Conservation (phyloP, 2,888 invertebrate species). For the Agrochola lychnidis region DNA sequence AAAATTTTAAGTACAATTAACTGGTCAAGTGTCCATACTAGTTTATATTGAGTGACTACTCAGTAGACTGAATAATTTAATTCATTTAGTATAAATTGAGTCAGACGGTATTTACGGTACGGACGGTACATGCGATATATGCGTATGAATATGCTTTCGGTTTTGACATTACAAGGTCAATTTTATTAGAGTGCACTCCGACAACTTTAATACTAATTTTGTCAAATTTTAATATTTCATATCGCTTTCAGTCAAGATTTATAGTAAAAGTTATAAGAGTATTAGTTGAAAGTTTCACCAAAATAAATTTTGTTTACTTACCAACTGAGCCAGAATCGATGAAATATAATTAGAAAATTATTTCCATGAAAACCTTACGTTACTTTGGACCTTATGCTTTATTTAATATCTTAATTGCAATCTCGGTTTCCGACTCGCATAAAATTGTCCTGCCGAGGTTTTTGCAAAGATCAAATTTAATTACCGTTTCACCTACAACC, state of each 20-base stretch:
- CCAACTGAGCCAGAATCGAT: constrained; percentile 9
- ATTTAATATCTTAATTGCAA: constrained; percentile 60
- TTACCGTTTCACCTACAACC: constrained; percentile 54
- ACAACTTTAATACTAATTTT: neutral
- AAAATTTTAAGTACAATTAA: constrained; percentile 72
- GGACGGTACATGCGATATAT: no score
- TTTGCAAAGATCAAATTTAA: constrained; percentile 64
- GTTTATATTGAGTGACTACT: constrained; percentile 46
- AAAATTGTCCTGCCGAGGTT: constrained; percentile 48
- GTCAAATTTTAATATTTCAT: neutral
- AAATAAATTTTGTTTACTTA: constrained; percentile 14
- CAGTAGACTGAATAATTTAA: constrained; percentile 39
- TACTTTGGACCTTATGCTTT: constrained; percentile 41
- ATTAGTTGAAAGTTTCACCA: constrained; percentile 10
- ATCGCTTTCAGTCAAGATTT: constrained; percentile 4
- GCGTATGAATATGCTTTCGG: constrained; percentile 1
- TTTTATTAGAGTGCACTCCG: neutral
- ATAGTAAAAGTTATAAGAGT: neutral
- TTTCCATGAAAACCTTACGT: neutral
- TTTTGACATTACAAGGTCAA: constrained; percentile 6
- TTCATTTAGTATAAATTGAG: constrained; percentile 29
- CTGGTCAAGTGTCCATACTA: constrained; percentile 41
- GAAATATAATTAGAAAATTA: constrained; percentile 18
- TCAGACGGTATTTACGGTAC: neutral
- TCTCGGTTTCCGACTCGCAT: constrained; percentile 52